Evolutionary conservation across 1,140 invertebrate species (phyloP).

Genomic region (Cotesia vestalis): DNA sequence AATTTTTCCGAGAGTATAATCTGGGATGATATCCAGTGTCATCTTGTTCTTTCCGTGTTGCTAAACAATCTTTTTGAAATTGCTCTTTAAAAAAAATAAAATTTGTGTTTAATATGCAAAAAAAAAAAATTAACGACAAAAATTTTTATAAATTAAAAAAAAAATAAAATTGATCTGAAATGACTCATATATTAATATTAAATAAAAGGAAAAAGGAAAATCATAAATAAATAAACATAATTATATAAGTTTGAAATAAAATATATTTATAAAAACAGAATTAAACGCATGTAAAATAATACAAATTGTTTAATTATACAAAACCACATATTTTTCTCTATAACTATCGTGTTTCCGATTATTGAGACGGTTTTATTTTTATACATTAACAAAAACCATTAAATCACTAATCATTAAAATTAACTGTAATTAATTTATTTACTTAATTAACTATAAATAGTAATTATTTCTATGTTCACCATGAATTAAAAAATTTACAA

Average conservation of each 20-base stretch:
- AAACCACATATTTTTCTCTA: slow-evolving; percentile 34
- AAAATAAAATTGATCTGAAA: slow-evolving; percentile 18
- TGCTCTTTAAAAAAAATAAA: too few relatives aligned
- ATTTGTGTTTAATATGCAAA: too few relatives aligned
- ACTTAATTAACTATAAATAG: slow-evolving; percentile 36
- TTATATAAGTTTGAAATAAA: slow-evolving; percentile 58
- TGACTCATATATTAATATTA: slow-evolving; percentile 8
- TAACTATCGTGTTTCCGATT: slow-evolving; percentile 30
- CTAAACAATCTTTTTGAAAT: too few relatives aligned
- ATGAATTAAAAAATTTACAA: not conserved
- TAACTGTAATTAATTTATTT: slow-evolving; percentile 47
- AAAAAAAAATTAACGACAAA: not conserved
- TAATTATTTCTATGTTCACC: not conserved
- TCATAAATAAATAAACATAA: slow-evolving; percentile 35
- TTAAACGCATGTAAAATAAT: slow-evolving; percentile 61
- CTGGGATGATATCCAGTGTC: too few relatives aligned
- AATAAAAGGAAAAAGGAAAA: slow-evolving; percentile 23
- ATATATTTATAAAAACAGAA: slow-evolving; percentile 66
- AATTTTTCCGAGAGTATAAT: too few relatives aligned
- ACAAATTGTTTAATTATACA: slow-evolving; percentile 57
- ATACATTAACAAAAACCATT: slow-evolving; percentile 56
- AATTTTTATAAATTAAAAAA: not conserved
- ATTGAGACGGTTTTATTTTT: slow-evolving; percentile 42
- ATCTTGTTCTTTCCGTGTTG: too few relatives aligned
- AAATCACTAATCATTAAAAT: too few relatives aligned